phyloP scores from a whole-genome alignment of 1,140 invertebrate genomes.

The Oreohelix idahoensis region DNA sequence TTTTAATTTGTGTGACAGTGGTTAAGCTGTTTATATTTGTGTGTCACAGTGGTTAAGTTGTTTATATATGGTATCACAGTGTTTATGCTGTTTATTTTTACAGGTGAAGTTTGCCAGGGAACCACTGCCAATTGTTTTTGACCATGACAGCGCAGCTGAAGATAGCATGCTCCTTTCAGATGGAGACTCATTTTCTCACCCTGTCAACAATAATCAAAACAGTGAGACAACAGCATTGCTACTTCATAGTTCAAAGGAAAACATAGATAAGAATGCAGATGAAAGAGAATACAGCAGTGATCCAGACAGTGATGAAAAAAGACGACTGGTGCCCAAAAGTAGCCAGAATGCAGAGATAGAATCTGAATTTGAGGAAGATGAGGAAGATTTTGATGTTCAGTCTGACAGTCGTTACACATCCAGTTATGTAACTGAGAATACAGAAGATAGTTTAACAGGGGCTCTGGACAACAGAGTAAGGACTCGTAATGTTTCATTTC shows the following conservation, averaged over 20 bases:
- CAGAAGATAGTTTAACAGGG: constrained; percentile 67
- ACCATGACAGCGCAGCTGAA: constrained; percentile 9
- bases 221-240: constrained; percentile 26
- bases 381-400: constrained; percentile 51
- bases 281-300: not conserved
- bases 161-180: not conserved
- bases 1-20: too few species aligned
- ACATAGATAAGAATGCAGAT: not conserved
- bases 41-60: too few species aligned
- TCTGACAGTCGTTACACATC: constrained; percentile 62
- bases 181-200: not conserved
- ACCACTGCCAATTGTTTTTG: constrained; percentile 45
- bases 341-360: constrained; percentile 8
- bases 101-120: constrained; percentile 61
- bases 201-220: not conserved
- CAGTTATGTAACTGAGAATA: constrained; percentile 68
- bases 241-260: not conserved
- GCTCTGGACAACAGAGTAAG: constrained; percentile 82
- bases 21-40: too few species aligned
- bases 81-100: not conserved
- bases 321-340: not conserved
- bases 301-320: constrained; percentile 39
- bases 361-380: constrained; percentile 33
- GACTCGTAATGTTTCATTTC: not conserved
- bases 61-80: too few species aligned